Conservation (phyloP, 2,888 invertebrate genomes). For the Cyrtodaria siliqua region DNA sequence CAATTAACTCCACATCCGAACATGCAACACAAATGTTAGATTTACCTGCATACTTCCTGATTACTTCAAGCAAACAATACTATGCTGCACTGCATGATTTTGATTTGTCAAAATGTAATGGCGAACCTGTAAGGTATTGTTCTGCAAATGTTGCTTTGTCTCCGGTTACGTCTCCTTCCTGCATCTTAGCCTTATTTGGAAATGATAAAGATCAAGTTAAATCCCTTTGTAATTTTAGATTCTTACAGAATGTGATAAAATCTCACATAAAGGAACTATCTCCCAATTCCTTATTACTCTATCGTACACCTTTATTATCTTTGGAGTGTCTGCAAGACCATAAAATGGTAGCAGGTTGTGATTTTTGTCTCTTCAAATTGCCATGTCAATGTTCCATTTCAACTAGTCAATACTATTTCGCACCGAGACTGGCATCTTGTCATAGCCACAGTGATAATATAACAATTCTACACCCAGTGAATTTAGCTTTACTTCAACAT, state of each 20-base stretch:
- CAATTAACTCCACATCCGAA: constrained; percentile 44
- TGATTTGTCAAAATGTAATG: constrained; percentile 10
- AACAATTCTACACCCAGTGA: too few relatives aligned
- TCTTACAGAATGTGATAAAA: constrained; percentile 22
- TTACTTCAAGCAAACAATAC: constrained; percentile 23
- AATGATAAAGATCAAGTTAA: constrained; percentile 27
- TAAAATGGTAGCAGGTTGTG: constrained; percentile 33
- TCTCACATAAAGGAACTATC: constrained; percentile 31
- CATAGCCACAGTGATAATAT: too few relatives aligned
- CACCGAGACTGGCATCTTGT: too few relatives aligned
- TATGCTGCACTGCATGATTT: constrained; percentile 7
- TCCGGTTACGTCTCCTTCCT: constrained; percentile 23
- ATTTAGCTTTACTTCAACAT: too few relatives aligned
- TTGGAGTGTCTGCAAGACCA: constrained; percentile 22
- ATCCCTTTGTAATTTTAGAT: constrained; percentile 28
- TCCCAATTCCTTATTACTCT: constrained; percentile 18
- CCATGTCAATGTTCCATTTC: too few relatives aligned
- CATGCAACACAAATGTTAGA: constrained; percentile 55
- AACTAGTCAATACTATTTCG: too few relatives aligned
- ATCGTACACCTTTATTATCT: constrained; percentile 9
- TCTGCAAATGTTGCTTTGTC: constrained; percentile 9
- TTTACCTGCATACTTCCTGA: constrained; percentile 36
- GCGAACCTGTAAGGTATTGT: constrained; percentile 12
- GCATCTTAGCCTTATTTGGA: constrained; percentile 23
- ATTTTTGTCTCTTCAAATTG: too few relatives aligned